phyloP scores from a whole-genome alignment of 2,113 vertebrate genomes.

The Chiloscyllium plagiosum region DNA sequence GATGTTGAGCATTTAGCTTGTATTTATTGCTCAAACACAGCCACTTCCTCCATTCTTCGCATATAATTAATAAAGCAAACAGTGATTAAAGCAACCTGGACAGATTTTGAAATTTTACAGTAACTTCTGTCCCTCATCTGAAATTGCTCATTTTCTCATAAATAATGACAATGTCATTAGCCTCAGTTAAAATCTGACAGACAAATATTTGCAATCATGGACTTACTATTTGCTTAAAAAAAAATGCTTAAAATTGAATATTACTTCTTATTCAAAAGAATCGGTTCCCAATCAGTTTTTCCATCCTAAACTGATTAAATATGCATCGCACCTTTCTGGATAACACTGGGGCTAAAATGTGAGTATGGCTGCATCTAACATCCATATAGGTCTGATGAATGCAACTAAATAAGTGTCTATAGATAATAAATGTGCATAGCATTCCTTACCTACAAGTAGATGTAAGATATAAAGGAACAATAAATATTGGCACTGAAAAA shows the following conservation, averaged over 20 bases:
- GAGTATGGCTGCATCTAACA: neutral
- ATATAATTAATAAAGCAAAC: neutral
- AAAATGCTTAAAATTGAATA: neutral
- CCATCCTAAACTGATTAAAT: neutral
- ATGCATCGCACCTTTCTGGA: neutral
- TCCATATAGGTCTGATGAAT: neutral
- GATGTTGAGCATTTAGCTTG: neutral
- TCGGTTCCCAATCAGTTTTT: neutral
- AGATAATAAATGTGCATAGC: neutral
- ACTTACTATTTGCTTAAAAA: neutral
- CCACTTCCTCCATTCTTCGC: neutral
- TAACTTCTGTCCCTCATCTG: neutral
- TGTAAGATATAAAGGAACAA: neutral
- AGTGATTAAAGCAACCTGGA: neutral
- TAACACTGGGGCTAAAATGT: neutral
- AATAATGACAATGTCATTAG: neutral
- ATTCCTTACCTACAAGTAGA: neutral
- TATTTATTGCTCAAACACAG: neutral
- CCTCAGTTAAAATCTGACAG: neutral
- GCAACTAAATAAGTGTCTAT: neutral
- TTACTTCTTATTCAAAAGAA: neutral
- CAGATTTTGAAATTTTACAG: neutral
- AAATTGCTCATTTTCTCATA: neutral
- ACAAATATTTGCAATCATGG: neutral
- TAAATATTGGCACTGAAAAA: neutral